These are phyloP conservation scores for Anisognathus igniventris DNA, from an alignment of 2,797 vertebrate genomes.

Conservation along the genomic window DNA sequence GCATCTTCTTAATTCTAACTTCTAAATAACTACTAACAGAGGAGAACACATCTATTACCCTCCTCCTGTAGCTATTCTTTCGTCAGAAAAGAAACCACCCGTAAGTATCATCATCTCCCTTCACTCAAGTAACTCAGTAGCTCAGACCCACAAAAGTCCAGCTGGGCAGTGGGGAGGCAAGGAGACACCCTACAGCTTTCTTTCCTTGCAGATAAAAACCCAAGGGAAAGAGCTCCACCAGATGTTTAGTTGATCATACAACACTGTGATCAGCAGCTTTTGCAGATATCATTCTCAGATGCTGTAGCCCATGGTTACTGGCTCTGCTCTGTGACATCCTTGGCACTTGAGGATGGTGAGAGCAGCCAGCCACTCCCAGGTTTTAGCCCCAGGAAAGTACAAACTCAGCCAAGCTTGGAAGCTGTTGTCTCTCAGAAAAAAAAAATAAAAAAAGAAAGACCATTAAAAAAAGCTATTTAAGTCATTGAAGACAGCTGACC, in stretches of 20 bases:
- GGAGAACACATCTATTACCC: not conserved
- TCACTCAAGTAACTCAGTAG: not conserved
- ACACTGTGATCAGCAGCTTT: not conserved
- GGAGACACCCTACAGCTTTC: not conserved
- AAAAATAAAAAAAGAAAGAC: not conserved
- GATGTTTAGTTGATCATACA: not conserved
- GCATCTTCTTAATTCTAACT: not conserved
- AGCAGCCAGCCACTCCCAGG: not conserved
- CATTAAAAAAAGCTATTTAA: not conserved
- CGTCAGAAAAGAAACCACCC: not conserved
- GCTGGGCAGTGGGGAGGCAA: fast-evolving
- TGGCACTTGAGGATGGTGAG: not conserved
- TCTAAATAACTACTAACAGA: not conserved
- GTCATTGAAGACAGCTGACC: not conserved
- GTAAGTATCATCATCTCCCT: not conserved
- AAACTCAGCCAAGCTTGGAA: not conserved
- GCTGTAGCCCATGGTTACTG: not conserved
- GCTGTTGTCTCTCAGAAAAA: not conserved
- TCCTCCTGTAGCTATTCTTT: not conserved
- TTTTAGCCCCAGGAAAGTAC: not conserved
- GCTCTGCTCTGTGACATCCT: not conserved
- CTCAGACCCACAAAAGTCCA: not conserved
- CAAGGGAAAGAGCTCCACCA: not conserved
- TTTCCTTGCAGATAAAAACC: not conserved
- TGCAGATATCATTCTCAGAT: not conserved